A percentile compares a stretch with the other conserved stretches of the same genome.
Conservation (phyloP, 2,113 vertebrate genomes). For the Psittacara wagleri region DNA sequence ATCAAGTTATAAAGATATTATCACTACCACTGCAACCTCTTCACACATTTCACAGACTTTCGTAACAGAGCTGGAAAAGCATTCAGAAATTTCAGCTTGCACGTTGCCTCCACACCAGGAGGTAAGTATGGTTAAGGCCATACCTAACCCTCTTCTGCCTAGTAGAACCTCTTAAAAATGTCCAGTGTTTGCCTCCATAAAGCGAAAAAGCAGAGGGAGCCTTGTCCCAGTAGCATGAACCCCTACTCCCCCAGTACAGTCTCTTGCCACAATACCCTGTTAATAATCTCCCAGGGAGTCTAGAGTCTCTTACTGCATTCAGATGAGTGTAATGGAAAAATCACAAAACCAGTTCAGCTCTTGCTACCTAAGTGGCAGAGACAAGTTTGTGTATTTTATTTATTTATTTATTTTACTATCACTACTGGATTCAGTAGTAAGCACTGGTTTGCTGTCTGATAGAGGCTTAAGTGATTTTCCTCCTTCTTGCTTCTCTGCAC, state of each 20-base stretch:
- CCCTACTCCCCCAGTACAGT: neutral
- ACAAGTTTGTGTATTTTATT: neutral
- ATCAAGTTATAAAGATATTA: neutral
- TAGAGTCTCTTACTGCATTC: neutral
- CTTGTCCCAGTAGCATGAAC: neutral
- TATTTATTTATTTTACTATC: neutral
- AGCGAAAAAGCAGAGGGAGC: neutral
- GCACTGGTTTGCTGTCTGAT: neutral
- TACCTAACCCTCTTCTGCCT: neutral
- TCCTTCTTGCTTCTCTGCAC: neutral
- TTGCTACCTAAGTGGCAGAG: neutral
- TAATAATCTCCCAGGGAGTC: neutral
- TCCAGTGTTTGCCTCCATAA: neutral
- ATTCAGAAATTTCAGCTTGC: neutral
- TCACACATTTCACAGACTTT: neutral
- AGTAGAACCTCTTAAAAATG: neutral
- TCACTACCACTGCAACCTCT: neutral
- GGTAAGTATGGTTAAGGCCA: neutral
- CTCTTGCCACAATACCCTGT: neutral
- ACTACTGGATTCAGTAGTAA: slow-evolving; percentile 7
- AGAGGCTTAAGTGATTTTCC: slow-evolving; percentile 23
- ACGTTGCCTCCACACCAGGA: neutral
- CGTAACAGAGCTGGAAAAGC: neutral
- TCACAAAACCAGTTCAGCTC: neutral
- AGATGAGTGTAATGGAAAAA: neutral